Evolutionary conservation across 2,113 vertebrate genomes (phyloP).

Genomic region (Apeltes quadracus): DNA sequence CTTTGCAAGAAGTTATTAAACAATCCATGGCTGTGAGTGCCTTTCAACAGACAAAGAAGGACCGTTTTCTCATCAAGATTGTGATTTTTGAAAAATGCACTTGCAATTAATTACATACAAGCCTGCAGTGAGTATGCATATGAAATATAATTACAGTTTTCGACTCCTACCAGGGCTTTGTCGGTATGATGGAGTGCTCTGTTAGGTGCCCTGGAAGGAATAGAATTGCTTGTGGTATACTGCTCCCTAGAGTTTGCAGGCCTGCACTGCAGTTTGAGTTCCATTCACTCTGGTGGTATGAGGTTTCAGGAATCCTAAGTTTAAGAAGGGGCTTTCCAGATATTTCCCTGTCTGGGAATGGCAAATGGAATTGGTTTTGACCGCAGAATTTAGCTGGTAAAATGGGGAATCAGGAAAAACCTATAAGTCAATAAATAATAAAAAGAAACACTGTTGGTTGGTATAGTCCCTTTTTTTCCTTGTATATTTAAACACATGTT

Average conservation of each 20-base stretch:
- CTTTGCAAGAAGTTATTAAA: constrained; percentile 33
- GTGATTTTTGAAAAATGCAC: constrained; percentile 51
- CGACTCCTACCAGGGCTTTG: constrained; percentile 48
- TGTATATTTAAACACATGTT: background rate
- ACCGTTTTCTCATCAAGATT: constrained; percentile 44
- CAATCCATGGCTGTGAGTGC: constrained; percentile 23
- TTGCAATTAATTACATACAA: constrained; percentile 50
- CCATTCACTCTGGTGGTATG: background rate
- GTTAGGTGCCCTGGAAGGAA: constrained; percentile 2
- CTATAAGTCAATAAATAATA: background rate
- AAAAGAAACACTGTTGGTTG: background rate
- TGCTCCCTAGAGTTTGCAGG: constrained; percentile 56
- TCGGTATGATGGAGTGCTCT: constrained; percentile 51
- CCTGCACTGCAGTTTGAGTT: constrained; percentile 37
- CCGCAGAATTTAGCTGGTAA: background rate
- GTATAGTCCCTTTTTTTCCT: background rate
- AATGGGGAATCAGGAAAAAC: background rate
- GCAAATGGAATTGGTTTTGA: background rate
- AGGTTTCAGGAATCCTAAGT: background rate
- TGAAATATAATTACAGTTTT: constrained; percentile 61
- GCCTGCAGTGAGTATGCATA: constrained; percentile 52
- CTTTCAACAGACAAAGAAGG: constrained; percentile 36
- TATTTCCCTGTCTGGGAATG: background rate
- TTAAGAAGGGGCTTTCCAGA: background rate
- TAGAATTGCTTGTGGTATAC: constrained; percentile 56